Evolutionary conservation across 2,113 vertebrate species (phyloP), one percentile per base, ranked within the genome.

Genomic region (Poicephalus gulielmi): DNA sequence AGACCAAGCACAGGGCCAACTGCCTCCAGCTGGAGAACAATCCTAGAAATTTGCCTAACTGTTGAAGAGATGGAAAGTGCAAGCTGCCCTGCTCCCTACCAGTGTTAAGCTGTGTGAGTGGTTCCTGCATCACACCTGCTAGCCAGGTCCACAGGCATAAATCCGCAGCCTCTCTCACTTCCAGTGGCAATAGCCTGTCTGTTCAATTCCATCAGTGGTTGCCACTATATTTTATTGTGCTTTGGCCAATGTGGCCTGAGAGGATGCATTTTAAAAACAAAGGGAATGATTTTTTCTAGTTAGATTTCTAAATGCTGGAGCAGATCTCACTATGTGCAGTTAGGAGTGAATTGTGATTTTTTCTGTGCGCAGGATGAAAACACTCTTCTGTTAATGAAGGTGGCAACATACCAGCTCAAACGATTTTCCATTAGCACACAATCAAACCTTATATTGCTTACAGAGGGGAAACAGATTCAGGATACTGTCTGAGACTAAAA

Each of bases 381-480:
- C 24, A 86, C 24, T 44, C 39, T 78, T 60, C 92, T 91, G 4
- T 70, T 94, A 69, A 94, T 64, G 69, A 92, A 95, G 62, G 73
- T 89, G 80, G 80, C 43, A 95, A 77, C 81, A 82, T 19, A 79
- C 16, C 81, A 82, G 69, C 81, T 92, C 81, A 87, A 96, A 96
- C 16, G 60, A 95, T 96, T 97, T 96, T 91, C 94, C 83, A 91
- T 95, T 95, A 96, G 52, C 52, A 68, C 55, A 81, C 84, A 92
- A 89, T 88, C 91, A 81, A 92, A 89, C 55, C 82, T 91, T 31
- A 64, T 52, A 71, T 57, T 86, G 86, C 66, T 92, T 87, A 91
- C 83, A 84, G 88, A 95, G 17, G 69, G 30, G 62, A 84, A 95
- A 78, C 25, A 75, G 83, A 89, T 78, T 86, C 86, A 71, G 50